Evolutionary conservation across 2,888 invertebrate species (phyloP).

Genomic region (Acronicta alni): DNA sequence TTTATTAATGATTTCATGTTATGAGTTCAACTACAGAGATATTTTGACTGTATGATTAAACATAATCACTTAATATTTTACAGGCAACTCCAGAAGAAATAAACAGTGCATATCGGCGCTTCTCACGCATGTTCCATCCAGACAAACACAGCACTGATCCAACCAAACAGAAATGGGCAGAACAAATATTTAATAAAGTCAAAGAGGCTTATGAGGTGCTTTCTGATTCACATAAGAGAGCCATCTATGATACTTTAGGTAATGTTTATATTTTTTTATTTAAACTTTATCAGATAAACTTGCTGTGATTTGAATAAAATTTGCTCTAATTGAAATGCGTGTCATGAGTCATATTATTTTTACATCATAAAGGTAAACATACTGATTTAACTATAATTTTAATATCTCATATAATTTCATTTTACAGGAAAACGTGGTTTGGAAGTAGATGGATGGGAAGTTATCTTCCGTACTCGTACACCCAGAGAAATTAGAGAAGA

Average conservation of each 20-base stretch:
- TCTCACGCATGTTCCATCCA: conserved; percentile 98
- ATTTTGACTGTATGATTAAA: too few species aligned
- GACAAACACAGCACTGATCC: conserved; percentile 97
- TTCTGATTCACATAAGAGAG: conserved; percentile 97
- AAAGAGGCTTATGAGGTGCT: conserved; percentile 98
- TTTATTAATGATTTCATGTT: too few species aligned
- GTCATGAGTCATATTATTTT: background rate
- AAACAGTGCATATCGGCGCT: conserved; percentile 96
- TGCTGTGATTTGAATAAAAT: background rate
- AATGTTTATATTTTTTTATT: conserved; percentile 6
- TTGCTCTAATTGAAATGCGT: background rate
- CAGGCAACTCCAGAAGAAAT: conserved; percentile 98
- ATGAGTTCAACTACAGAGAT: too few species aligned
- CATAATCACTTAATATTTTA: conserved; percentile 48
- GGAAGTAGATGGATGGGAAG: conserved; percentile 98
- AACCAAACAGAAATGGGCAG: conserved; percentile 95
- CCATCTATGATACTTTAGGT: conserved; percentile 96
- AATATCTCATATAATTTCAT: conserved; percentile 11
- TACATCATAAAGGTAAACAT: background rate
- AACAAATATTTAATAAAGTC: conserved; percentile 96
- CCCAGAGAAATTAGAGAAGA: conserved; percentile 99
- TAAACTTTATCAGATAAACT: background rate
- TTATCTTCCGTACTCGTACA: conserved; percentile 96
- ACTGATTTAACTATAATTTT: too few species aligned
- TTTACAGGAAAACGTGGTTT: conserved; percentile 95